phyloP scores from a whole-genome alignment of 2,797 vertebrate genomes.

The Macrochelys suwanniensis region DNA sequence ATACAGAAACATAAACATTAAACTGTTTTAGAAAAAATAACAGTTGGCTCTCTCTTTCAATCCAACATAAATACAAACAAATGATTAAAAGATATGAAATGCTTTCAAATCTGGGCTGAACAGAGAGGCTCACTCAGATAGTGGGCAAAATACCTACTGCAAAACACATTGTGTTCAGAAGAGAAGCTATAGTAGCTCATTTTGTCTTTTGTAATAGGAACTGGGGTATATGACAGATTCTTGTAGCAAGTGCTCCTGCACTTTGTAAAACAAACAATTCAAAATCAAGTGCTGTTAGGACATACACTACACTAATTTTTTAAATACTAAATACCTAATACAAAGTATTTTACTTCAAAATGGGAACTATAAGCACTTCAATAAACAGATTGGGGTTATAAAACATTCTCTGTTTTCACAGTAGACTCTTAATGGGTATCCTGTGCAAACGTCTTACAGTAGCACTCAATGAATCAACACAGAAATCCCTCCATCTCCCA shows the following conservation, averaged over 20 bases:
- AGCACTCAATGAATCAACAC: background rate
- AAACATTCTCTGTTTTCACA: background rate
- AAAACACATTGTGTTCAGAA: background rate
- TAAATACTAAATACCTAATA: background rate
- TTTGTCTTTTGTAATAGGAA: conserved; percentile 16
- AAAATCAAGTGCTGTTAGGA: background rate
- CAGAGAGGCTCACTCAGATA: conserved; percentile 25
- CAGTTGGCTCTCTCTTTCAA: conserved; percentile 26
- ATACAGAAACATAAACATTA: conserved; percentile 57
- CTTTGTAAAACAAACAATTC: conserved; percentile 36
- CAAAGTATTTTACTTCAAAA: background rate
- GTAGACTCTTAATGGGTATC: background rate
- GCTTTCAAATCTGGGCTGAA: conserved; percentile 51
- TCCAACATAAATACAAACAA: conserved; percentile 73
- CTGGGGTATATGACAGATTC: background rate
- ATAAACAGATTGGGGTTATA: background rate
- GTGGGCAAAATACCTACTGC: background rate
- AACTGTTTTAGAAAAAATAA: conserved; percentile 54
- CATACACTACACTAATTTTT: background rate
- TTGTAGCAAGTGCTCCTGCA: conserved; percentile 3
- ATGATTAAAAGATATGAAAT: conserved; percentile 48
- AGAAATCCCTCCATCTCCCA: background rate
- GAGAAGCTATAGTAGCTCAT: conserved; percentile 21
- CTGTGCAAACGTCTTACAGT: background rate
- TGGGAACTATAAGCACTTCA: background rate